These are phyloP conservation scores for Tetragonula carbonaria DNA, from an alignment of 2,888 invertebrate species.

Conservation along the genomic window DNA sequence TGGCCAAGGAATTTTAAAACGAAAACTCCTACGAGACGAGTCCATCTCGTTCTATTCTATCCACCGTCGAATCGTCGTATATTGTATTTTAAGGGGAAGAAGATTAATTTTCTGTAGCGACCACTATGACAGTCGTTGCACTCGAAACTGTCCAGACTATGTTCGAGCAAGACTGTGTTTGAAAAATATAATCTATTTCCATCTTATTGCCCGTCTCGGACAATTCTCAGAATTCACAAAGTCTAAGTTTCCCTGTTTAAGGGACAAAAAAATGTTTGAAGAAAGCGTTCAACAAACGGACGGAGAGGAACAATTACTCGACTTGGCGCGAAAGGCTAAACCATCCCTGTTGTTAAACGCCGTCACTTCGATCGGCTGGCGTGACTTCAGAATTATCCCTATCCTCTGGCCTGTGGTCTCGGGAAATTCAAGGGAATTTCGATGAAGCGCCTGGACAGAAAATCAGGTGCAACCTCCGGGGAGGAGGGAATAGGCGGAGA, in stretches of 20 bases:
- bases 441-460: constrained; percentile 79
- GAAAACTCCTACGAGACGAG: background rate
- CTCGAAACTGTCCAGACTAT: too few species aligned
- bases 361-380: constrained; percentile 46
- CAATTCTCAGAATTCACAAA: background rate
- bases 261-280: background rate
- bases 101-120: too few species aligned
- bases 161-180: too few species aligned
- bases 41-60: background rate
- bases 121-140: too few species aligned
- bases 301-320: background rate
- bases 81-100: background rate
- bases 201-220: too few species aligned
- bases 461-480: constrained; percentile 77
- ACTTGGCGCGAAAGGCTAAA: background rate
- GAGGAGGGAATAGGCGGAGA: constrained; percentile 71
- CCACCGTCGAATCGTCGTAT: background rate
- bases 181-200: too few species aligned
- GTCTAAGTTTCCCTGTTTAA: too few species aligned
- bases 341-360: background rate
- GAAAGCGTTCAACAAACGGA: too few species aligned
- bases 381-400: constrained; percentile 57
- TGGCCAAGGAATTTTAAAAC: constrained; percentile 23
- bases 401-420: constrained; percentile 56
- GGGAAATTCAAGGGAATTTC: constrained; percentile 71